Evolutionary conservation across 2,113 vertebrate genomes (phyloP), one percentile per base, ranked within the genome.

Genomic region (Ophthalmolycus amberensis): DNA sequence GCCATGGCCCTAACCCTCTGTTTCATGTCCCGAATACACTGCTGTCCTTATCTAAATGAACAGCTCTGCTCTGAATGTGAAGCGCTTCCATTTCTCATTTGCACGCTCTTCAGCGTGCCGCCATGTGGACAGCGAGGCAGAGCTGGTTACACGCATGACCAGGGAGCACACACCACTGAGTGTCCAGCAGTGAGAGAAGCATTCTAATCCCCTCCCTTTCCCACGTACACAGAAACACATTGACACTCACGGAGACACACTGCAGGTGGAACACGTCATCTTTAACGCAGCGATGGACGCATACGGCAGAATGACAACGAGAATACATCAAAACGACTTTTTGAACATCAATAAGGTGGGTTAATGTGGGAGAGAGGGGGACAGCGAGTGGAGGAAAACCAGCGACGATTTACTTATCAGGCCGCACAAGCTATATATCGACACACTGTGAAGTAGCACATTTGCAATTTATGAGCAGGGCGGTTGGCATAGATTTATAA

Each of bases 31-130:
- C 70, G 69, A 89, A 91, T 88, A 91, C 79, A 75, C 90, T 73
- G 65, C 84, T 50, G 76, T 74, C 80, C 93, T 94, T 95, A 95
- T 95, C 93, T 92, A 93, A 94, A 94, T 90, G 86, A 94, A 89
- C 91, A 94, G 93, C 90, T 85, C 82, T 32, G 77, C 76, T 82
- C 50, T 48, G 77, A 82, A 82, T 65, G 85, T 75, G 80, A 77
- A 82, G 77, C 66, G 48, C 63, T 34, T 34, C 68, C 64, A 50
- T 59, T 69, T 54, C 42, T 52, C 6, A 38, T 32, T 62, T 2
- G 52, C 34, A 2, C 60, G 4, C 80, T 77, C 75, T 58, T 80
- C 75, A 80, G 64, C 71, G 42, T 58, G 65, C 79, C 52, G 89
- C 81, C 44, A 70, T 65, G 70, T 68, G 75, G 76, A 76, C 52